Conservation (phyloP, 2,888 invertebrate genomes). For the Atrina japonica region DNA sequence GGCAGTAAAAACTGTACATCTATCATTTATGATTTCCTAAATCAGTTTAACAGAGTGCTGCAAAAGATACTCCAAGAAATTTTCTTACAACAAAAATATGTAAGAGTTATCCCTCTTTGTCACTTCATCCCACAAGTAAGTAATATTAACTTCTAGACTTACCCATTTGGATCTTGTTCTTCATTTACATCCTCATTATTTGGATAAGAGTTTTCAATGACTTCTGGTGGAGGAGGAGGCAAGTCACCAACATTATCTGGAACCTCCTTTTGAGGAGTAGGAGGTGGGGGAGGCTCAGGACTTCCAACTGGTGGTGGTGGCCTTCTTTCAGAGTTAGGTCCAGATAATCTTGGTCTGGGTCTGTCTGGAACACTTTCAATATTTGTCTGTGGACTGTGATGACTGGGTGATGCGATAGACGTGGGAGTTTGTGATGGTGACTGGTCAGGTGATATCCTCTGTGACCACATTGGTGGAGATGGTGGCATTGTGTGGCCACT, state of each 20-base stretch:
- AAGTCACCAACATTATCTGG: slow-evolving; percentile 48
- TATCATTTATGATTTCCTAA: too few relatives aligned
- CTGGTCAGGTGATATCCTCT: slow-evolving; percentile 15
- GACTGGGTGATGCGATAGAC: slow-evolving; percentile 5
- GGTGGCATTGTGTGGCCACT: slow-evolving; percentile 22
- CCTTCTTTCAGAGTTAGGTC: too few relatives aligned
- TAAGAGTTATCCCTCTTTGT: too few relatives aligned
- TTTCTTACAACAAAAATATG: too few relatives aligned
- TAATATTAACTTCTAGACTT: too few relatives aligned
- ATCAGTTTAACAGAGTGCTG: too few relatives aligned
- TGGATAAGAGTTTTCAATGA: slow-evolving; percentile 15
- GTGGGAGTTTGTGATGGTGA: not conserved
- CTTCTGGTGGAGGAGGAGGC: slow-evolving; percentile 55
- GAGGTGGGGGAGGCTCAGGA: slow-evolving; percentile 60
- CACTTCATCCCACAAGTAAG: too few relatives aligned
- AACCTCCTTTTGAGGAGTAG: slow-evolving; percentile 56
- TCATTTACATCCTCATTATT: slow-evolving; percentile 7
- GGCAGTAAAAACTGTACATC: too few relatives aligned
- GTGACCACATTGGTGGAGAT: slow-evolving; percentile 18
- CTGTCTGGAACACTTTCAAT: not conserved
- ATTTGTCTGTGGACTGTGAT: not conserved
- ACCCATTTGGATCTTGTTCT: too few relatives aligned
- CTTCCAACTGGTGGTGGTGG: slow-evolving; percentile 8
- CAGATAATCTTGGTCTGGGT: too few relatives aligned
- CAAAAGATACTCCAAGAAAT: too few relatives aligned